Evolutionary conservation across 2,888 invertebrate species (phyloP).

Genomic region (Eristalis tenax): DNA sequence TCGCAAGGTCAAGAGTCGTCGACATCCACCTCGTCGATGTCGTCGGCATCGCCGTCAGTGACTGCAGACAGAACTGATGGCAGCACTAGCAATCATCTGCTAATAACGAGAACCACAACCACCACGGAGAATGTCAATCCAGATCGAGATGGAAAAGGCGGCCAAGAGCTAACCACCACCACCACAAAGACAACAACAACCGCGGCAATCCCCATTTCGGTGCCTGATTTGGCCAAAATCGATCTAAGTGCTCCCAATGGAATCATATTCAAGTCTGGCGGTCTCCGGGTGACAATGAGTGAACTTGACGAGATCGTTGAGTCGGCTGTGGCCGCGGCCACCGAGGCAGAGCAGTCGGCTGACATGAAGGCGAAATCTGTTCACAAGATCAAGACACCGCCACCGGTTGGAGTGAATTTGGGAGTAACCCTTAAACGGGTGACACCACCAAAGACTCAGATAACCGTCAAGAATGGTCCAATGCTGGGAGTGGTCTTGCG

Average conservation of each 20-base stretch:
- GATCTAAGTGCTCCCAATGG: conserved; percentile 74
- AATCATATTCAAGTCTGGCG: conserved; percentile 73
- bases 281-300: conserved; percentile 44
- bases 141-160: conserved; percentile 65
- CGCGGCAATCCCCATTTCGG: conserved; percentile 74
- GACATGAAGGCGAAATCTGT: conserved; percentile 73
- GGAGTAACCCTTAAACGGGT: conserved; percentile 79
- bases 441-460: conserved; percentile 77
- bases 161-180: conserved; percentile 65
- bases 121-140: conserved; percentile 68
- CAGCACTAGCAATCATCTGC: conserved; percentile 51
- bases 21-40: conserved; percentile 64
- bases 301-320: conserved; percentile 73
- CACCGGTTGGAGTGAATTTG: conserved; percentile 78
- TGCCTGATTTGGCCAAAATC: conserved; percentile 78
- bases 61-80: conserved; percentile 43
- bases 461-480: conserved; percentile 78
- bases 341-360: conserved; percentile 70
- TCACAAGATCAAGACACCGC: conserved; percentile 79
- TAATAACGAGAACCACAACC: conserved; percentile 68
- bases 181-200: conserved; percentile 63
- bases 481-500: conserved; percentile 80
- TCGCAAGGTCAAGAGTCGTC: conserved; percentile 66
- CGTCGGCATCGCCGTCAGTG: conserved; percentile 74
- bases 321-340: conserved; percentile 75